These are phyloP conservation scores for Drosophila anomalata DNA, from an alignment of 2,888 invertebrate species.

Conservation along the genomic window DNA sequence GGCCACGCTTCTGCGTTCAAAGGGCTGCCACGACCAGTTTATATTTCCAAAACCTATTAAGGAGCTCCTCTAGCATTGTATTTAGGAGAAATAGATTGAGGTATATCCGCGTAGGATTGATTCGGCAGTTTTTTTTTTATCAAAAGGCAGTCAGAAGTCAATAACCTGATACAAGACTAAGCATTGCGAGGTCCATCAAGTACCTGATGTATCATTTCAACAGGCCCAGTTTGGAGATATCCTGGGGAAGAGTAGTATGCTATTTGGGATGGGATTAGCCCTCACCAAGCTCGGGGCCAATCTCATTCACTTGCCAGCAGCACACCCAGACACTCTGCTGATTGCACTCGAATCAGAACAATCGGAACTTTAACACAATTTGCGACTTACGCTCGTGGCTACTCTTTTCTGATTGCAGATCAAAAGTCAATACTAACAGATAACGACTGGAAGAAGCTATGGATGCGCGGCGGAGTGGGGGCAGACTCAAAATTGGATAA, in stretches of 20 bases:
- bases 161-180: constrained; percentile 59
- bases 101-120: too few species aligned
- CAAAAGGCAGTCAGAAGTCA: constrained; percentile 22
- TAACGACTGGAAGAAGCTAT: constrained; percentile 84
- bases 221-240: constrained; percentile 28
- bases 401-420: constrained; percentile 74
- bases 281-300: constrained; percentile 8
- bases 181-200: constrained; percentile 59
- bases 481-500: constrained; percentile 83
- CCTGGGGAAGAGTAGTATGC: background rate
- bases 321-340: constrained; percentile 21
- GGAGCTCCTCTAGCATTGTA: too few species aligned
- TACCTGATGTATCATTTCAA: constrained; percentile 63
- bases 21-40: constrained; percentile 19
- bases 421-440: constrained; percentile 84
- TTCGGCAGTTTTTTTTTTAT: background rate
- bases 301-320: constrained; percentile 27
- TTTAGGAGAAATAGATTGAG: too few species aligned
- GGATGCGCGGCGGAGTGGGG: constrained; percentile 84
- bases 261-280: constrained; percentile 1
- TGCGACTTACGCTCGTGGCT: constrained; percentile 31
- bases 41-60: background rate
- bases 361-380: constrained; percentile 53
- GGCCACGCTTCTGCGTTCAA: constrained; percentile 2
- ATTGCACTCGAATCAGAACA: constrained; percentile 34